phyloP scores from a whole-genome alignment of 2,797 vertebrate genomes.

The Xiphophorus birchmanni region DNA sequence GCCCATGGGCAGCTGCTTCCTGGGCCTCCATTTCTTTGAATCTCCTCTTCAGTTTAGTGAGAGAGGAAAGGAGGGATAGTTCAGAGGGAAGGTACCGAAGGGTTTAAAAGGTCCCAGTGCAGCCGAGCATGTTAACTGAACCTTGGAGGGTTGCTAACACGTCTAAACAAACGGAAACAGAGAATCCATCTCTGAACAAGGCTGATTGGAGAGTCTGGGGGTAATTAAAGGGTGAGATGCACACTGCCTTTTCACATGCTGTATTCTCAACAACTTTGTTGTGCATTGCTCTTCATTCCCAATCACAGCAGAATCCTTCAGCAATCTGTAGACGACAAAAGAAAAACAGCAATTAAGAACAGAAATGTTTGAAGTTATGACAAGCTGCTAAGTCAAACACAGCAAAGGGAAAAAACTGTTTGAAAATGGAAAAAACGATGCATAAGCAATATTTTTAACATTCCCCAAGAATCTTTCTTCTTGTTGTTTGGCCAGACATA shows the following conservation, averaged over 20 bases:
- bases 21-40: constrained; percentile 90
- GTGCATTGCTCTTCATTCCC: constrained; percentile 39
- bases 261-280: constrained; percentile 44
- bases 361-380: background rate
- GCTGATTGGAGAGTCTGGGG: constrained; percentile 49
- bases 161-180: constrained; percentile 84
- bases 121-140: constrained; percentile 74
- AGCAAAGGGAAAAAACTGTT: background rate
- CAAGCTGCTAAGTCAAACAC: background rate
- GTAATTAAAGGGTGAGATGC: constrained; percentile 35
- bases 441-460: background rate
- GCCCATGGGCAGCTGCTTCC: constrained; percentile 87
- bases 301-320: constrained; percentile 43
- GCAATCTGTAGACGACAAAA: constrained; percentile 44
- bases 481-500: background rate
- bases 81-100: constrained; percentile 40
- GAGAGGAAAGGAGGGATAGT: constrained; percentile 31
- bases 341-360: background rate
- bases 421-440: background rate
- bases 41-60: constrained; percentile 42
- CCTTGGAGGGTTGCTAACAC: constrained; percentile 79
- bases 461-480: background rate
- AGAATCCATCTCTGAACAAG: constrained; percentile 82
- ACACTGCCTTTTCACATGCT: constrained; percentile 50
- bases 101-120: constrained; percentile 62